Conservation (phyloP, 2,113 vertebrate species). For the Jacana jacana region DNA sequence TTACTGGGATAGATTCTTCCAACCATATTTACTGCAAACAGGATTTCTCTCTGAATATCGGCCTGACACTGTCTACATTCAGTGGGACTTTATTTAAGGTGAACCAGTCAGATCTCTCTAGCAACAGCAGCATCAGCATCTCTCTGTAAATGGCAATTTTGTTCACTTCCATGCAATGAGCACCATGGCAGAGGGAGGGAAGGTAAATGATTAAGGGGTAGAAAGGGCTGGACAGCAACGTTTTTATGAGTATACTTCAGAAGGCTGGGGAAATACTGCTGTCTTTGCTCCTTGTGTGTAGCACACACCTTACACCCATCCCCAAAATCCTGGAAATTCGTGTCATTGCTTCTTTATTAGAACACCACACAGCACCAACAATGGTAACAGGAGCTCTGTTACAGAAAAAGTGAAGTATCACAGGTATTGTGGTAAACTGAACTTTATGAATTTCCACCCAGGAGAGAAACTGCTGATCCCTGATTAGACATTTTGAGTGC, state of each 20-base stretch:
- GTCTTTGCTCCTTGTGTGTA: background rate
- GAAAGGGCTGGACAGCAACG: background rate
- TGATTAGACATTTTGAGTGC: background rate
- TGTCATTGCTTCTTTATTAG: background rate
- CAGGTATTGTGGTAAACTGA: background rate
- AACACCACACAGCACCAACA: background rate
- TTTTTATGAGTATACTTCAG: background rate
- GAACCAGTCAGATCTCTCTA: background rate
- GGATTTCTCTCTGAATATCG: background rate
- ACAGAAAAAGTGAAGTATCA: background rate
- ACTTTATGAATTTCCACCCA: background rate
- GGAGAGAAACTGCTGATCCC: slow-evolving; percentile 17
- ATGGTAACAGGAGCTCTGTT: background rate
- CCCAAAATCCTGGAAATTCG: background rate
- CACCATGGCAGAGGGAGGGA: background rate
- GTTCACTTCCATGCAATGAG: background rate
- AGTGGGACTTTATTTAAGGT: background rate
- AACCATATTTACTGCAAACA: background rate
- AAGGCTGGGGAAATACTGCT: background rate
- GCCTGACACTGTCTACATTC: background rate
- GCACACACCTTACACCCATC: background rate
- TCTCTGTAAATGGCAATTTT: background rate
- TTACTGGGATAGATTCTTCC: background rate
- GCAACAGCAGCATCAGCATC: background rate
- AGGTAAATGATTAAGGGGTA: background rate